These are phyloP conservation scores for Microplitis mediator DNA, from an alignment of 1,140 invertebrate genomes.

Conservation along the genomic window DNA sequence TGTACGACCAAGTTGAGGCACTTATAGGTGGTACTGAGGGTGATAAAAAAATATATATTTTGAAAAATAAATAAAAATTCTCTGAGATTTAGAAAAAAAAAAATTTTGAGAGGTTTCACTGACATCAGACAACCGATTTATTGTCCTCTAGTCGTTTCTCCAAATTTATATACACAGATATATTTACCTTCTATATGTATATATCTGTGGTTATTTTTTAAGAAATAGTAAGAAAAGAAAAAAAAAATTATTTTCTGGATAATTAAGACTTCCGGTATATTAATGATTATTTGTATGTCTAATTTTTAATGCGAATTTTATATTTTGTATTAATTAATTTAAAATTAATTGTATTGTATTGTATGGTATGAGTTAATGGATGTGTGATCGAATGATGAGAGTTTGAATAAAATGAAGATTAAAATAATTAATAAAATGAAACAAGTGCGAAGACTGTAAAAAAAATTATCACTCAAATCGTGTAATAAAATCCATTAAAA, in stretches of 20 bases:
- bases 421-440: slow-evolving; percentile 1
- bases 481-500: slow-evolving; percentile 12
- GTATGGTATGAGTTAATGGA: not conserved
- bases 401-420: not conserved
- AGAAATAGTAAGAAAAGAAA: too few relatives aligned
- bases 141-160: not conserved
- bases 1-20: slow-evolving; percentile 2
- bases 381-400: not conserved
- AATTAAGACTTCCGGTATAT: not conserved
- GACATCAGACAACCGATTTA: slow-evolving; percentile 11
- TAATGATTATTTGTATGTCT: not conserved
- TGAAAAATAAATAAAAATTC: not conserved
- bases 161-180: slow-evolving; percentile 2
- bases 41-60: not conserved
- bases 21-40: not conserved
- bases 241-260: too few relatives aligned
- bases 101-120: not conserved
- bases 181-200: not conserved
- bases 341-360: not conserved
- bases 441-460: slow-evolving; percentile 7
- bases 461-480: slow-evolving; percentile 7
- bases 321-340: not conserved
- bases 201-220: too few relatives aligned
- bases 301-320: not conserved
- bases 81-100: not conserved